Conservation (phyloP, 2,888 invertebrate genomes). For the Chymomyza procnemis region DNA sequence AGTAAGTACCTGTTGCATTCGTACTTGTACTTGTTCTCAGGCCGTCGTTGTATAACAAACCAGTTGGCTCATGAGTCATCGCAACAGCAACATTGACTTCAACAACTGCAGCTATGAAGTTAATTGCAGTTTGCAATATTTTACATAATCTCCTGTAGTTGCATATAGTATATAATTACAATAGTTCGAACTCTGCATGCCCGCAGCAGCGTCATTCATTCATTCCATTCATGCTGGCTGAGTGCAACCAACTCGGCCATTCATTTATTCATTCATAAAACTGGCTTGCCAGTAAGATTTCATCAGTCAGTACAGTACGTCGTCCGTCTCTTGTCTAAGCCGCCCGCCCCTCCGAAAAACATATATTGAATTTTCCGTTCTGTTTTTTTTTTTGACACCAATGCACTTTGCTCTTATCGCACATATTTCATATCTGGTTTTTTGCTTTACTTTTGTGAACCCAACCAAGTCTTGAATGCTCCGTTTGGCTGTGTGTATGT, state of each 20-base stretch:
- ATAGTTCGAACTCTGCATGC: slow-evolving; percentile 57
- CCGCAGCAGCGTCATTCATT: not conserved
- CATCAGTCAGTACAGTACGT: not conserved
- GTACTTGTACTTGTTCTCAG: slow-evolving; percentile 46
- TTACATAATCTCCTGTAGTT: slow-evolving; percentile 56
- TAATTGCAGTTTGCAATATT: slow-evolving; percentile 46
- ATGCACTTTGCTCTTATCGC: slow-evolving; percentile 67
- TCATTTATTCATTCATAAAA: slow-evolving; percentile 12
- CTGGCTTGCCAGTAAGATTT: slow-evolving; percentile 3
- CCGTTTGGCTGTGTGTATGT: not conserved
- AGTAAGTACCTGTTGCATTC: not conserved
- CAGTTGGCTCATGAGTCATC: slow-evolving; percentile 65
- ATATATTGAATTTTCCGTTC: slow-evolving; percentile 5
- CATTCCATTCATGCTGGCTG: not conserved
- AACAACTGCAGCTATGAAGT: slow-evolving; percentile 6
- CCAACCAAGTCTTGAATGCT: not conserved
- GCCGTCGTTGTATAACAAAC: slow-evolving; percentile 44
- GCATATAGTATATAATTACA: slow-evolving; percentile 61
- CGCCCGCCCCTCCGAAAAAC: not conserved
- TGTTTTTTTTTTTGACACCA: slow-evolving; percentile 59
- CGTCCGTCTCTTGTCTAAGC: not conserved
- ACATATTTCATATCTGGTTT: slow-evolving; percentile 67
- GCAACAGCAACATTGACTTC: not conserved
- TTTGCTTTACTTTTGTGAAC: slow-evolving; percentile 20
- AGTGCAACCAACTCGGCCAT: slow-evolving; percentile 5